Evolutionary conservation across 35 echinoderm and acorn worm species (phyloP), one percentile per base, ranked within the genome.

Genomic region (Hemicentrotus pulcherrimus): DNA sequence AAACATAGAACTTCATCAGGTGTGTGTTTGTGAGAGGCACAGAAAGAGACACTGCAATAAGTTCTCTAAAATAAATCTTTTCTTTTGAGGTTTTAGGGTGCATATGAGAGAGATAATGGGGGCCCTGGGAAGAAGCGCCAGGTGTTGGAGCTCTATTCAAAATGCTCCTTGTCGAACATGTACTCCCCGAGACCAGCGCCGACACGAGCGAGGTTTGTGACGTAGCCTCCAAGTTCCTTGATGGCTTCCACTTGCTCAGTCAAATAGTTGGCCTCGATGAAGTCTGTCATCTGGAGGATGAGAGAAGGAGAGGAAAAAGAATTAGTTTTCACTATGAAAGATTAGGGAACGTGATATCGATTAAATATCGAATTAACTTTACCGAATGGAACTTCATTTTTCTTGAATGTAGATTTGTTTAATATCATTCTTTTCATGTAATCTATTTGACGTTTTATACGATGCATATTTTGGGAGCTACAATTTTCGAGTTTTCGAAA

Each of bases 201-300:
- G 52, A 98, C 98, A 18, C 97, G 96, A 32, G 95, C 94, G 46
- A 99, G 98, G 92, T 98, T 97, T 61, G 95, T 96, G 71, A 98
- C 92, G 95, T 98, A 94, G 92, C 96, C 98, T 1, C 96, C 96
- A 9, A 99, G 91, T 86, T 97, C 97, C 94, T 99, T 99, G 97
- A 99, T 99, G 94, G 98, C 97, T 86, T 99, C 97, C 48, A 99
- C 98, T 65, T 99, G 97, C 94, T 99, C 96, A 0, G 98, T 99
- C 61, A 99, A 92, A 94, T 88, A 98, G 86, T 99, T 48, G 55
- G 94, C 95, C 95, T 99, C 98, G 16, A 99, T 94, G 94, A 95
- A 99, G 95, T 99, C 98, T 31, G 95, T 95, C 97, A 99, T 97
- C 98, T 99, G 94, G 0, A 94, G 86, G 9, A 45, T 90, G 32